Evolutionary conservation across 2,888 invertebrate species (phyloP), one percentile per base, ranked within the genome.

Genomic region (Aphidoletes aphidimyza): DNA sequence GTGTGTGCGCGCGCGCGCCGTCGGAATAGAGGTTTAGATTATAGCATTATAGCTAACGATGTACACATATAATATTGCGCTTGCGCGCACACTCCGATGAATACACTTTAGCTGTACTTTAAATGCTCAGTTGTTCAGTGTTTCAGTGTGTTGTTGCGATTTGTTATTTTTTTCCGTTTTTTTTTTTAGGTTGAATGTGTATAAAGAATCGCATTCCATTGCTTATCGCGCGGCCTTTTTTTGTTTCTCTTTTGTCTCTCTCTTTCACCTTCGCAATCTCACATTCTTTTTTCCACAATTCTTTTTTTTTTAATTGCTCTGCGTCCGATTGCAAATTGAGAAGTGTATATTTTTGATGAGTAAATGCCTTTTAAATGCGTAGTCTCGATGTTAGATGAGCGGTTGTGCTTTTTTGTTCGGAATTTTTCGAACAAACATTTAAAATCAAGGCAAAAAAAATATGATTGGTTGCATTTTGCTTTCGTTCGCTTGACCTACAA

Each of bases 121-220:
- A 81, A 17, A 69, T 19, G 34, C 1, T 30, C 34, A 34, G 30
- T 22, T 34, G 30, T n/a, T n/a, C n/a, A 30, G 59, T 26, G 30
- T 59, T n/a, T n/a, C n/a, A n/a, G 59, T 69, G 30, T 34, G 14
- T 34, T n/a, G 9, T 30, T 54, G 22, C 54, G 22, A 22, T 54
- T 54, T 54, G 6, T 47, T 54, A 22, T 8, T 39, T 39, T 39
- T 11, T 39, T 39, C 39, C n/a, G 22, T 30, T 59, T 14, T 2
- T 59, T 59, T 26, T 11, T 59, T 81, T n/a, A 81, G 37, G 81
- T 81, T 81, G 81, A 81, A 37, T 37, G 34, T 81, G 37, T 81
- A 81, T 81, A 81, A 81, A 81, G 37, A 81, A 81, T 81, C 81
- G 22, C 81, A 81, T 81, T 81, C 81, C 81, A 81, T n/a, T 81